These are phyloP conservation scores for Peromyscus leucopus DNA, from an alignment of 2,113 vertebrate species.

Conservation along the genomic window DNA sequence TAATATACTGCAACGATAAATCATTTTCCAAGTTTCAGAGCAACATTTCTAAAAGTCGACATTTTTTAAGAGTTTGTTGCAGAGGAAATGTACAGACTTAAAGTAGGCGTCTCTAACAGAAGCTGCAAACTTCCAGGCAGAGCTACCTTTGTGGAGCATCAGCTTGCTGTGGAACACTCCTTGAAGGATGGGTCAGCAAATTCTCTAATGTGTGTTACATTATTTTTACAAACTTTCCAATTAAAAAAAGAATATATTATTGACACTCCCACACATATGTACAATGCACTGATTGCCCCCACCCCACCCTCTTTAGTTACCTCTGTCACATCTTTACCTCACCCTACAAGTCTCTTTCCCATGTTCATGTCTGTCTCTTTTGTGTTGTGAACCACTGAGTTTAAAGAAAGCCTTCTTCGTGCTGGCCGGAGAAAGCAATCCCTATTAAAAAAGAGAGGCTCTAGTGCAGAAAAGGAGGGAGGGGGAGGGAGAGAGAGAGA, in stretches of 20 bases:
- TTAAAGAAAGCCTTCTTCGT: neutral
- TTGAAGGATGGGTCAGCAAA: neutral
- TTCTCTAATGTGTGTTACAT: neutral
- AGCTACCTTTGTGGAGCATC: neutral
- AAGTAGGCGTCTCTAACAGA: neutral
- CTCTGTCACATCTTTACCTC: neutral
- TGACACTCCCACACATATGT: neutral
- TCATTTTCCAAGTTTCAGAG: neutral
- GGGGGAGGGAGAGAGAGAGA: too few species aligned
- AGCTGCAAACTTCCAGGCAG: neutral
- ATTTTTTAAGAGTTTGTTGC: neutral
- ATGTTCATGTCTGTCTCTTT: neutral
- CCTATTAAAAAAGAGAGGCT: neutral
- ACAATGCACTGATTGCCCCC: neutral
- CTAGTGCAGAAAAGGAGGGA: neutral
- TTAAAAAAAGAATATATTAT: neutral
- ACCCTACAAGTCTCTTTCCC: neutral
- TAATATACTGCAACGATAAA: neutral
- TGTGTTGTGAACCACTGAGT: neutral
- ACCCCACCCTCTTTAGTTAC: neutral
- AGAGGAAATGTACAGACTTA: neutral
- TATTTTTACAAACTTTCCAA: neutral
- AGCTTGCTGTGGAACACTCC: neutral
- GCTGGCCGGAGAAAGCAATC: neutral
- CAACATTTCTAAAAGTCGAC: neutral